Conservation (phyloP, 2,113 vertebrate genomes). For the Morone saxatilis region DNA sequence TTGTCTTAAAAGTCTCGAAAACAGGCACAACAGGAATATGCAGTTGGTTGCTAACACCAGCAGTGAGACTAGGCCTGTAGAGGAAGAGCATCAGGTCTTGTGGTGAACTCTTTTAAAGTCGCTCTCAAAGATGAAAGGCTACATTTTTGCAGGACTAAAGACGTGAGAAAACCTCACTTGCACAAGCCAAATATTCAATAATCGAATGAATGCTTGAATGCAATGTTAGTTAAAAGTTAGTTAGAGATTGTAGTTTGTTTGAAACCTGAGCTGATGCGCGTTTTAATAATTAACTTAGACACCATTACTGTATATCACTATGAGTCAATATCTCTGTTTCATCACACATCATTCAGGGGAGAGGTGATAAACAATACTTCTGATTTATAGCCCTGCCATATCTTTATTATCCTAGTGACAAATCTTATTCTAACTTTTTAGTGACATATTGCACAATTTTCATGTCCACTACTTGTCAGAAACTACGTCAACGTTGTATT, state of each 20-base stretch:
- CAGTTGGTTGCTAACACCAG: not conserved
- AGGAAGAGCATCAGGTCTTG: not conserved
- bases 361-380: not conserved
- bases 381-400: not conserved
- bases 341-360: not conserved
- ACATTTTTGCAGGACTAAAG: not conserved
- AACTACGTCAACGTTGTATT: not conserved
- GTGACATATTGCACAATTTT: not conserved
- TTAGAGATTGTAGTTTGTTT: not conserved
- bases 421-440: not conserved
- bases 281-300: constrained; percentile 14
- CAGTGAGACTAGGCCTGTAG: not conserved
- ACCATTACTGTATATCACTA: not conserved
- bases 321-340: not conserved
- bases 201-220: not conserved
- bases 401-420: not conserved
- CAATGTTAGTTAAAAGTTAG: not conserved
- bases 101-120: not conserved
- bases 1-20: constrained; percentile 1
- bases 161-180: not conserved
- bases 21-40: constrained; percentile 47
- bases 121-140: not conserved
- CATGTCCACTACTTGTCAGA: not conserved
- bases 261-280: not conserved
- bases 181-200: not conserved